A percentile compares a stretch with the other conserved stretches of the same genome.
Conservation (phyloP, 2,797 vertebrate genomes). For the Etheostoma nigrum region DNA sequence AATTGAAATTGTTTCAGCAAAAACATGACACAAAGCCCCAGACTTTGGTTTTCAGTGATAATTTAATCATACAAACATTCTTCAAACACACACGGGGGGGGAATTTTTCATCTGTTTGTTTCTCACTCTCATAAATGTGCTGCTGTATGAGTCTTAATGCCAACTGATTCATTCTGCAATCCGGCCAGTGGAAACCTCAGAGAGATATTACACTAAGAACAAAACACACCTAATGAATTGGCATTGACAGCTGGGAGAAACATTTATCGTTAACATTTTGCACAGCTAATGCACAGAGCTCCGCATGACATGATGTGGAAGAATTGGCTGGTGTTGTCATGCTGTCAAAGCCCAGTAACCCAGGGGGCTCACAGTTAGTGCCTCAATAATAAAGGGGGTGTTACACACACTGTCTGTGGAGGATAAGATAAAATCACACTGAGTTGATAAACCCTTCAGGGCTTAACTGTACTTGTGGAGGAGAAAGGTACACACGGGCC, state of each 20-base stretch:
- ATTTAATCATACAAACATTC: constrained; percentile 99
- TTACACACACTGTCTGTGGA: constrained; percentile 28
- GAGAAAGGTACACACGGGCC: constrained; percentile 15
- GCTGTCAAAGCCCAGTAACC: constrained; percentile 38
- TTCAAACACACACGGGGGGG: constrained; percentile 86
- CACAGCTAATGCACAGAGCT: constrained; percentile 26
- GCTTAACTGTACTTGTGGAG: constrained; percentile 38
- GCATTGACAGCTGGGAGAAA: constrained; percentile 55
- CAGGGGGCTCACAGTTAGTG: constrained; percentile 41
- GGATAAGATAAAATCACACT: constrained; percentile 47
- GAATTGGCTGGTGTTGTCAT: constrained; percentile 42
- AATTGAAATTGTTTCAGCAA: not conserved
- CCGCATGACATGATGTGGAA: not conserved
- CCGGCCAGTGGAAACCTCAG: constrained; percentile 72
- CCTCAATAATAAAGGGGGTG: constrained; percentile 16
- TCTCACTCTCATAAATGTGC: constrained; percentile 83
- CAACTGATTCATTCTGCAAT: constrained; percentile 84
- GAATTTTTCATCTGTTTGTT: constrained; percentile 72
- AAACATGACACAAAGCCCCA: constrained; percentile 53
- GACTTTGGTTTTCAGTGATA: constrained; percentile 86
- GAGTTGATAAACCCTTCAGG: constrained; percentile 47
- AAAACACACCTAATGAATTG: constrained; percentile 68
- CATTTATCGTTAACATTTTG: constrained; percentile 16
- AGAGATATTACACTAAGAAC: constrained; percentile 51
- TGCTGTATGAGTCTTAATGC: constrained; percentile 81